Percentiles rank a stretch among this genome's conserved stretches.
Evolutionary conservation across 2,888 invertebrate genomes (phyloP).

Genomic region (Mechanitis messenoides): DNA sequence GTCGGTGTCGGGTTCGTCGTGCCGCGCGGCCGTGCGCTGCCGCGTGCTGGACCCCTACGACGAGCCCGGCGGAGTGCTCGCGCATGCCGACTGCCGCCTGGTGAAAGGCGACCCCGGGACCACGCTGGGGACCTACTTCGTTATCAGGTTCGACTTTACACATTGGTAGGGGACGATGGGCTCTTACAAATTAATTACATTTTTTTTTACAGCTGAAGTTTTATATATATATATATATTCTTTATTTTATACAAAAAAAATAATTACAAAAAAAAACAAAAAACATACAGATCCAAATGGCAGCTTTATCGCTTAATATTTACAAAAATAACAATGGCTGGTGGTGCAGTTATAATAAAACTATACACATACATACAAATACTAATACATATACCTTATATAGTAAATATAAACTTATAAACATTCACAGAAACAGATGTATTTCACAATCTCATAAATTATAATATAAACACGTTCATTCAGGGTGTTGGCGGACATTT

Average conservation of each 20-base stretch:
- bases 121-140: conserved; percentile 83
- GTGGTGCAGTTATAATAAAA: no score
- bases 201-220: no score
- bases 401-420: background rate
- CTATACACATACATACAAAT: no score
- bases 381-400: background rate
- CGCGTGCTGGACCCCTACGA: conserved; percentile 83
- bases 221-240: no score
- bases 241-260: no score
- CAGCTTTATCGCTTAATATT: no score
- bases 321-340: no score
- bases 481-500: conserved; percentile 84
- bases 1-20: conserved; percentile 55
- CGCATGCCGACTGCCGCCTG: conserved; percentile 80
- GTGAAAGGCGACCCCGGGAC: conserved; percentile 79
- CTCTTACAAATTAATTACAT: no score
- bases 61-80: conserved; percentile 79
- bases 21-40: conserved; percentile 82
- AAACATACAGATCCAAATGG: no score
- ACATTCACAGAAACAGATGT: background rate
- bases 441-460: no score
- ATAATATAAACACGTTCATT: background rate
- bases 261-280: no score
- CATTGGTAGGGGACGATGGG: no score
- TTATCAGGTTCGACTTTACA: conserved; percentile 66